Evolutionary conservation across 2,797 vertebrate species (phyloP), one percentile per base, ranked within the genome.

Genomic region (Xenops minutus): DNA sequence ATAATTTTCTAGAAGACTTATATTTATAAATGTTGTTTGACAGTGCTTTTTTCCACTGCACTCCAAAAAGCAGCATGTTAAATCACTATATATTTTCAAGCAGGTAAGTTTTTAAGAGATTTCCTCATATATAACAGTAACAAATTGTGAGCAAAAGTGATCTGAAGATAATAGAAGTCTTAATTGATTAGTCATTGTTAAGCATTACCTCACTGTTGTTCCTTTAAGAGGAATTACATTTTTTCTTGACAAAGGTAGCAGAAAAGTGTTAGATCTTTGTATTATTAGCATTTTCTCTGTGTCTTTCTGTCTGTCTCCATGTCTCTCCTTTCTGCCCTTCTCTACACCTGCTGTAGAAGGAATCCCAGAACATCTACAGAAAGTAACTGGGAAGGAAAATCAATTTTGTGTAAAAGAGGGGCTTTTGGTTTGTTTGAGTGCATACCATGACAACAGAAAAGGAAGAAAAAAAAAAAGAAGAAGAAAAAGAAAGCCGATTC

Each of bases 261-360:
- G 46, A 49, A 44, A 92, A 81, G 55, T 52, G 10, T 7, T 37
- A 23, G 7, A 34, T 56, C 11, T 4, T 69, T 61, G 7, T 39
- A 4, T 80, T 68, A 79, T 26, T 52, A 36, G 5, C 1, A 14
- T 1, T 8, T 26, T 37, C 22, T 44, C 24, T 21, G 7, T 34
- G 24, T 32, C 12, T 48, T 39, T 59, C 17, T 37, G 12, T 49
- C 12, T 37, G 3, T 71, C 26, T 63, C 5, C 1, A 9, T 3
- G 1, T 27, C 1, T 68, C 20, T 56, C 5, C 20, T 43, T 67
- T 12, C 5, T 48, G 1, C 7, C 10, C 23, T 11, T 14, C 34
- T 24, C 5, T 79, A 6, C 5, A 81, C 17, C 12, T 66, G 24
- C 22, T 61, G 4, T 30, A 55, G 18, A 30, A 76, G 11, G 12